Conservation (phyloP, 2,113 vertebrate species). For the Nothocercus julius region DNA sequence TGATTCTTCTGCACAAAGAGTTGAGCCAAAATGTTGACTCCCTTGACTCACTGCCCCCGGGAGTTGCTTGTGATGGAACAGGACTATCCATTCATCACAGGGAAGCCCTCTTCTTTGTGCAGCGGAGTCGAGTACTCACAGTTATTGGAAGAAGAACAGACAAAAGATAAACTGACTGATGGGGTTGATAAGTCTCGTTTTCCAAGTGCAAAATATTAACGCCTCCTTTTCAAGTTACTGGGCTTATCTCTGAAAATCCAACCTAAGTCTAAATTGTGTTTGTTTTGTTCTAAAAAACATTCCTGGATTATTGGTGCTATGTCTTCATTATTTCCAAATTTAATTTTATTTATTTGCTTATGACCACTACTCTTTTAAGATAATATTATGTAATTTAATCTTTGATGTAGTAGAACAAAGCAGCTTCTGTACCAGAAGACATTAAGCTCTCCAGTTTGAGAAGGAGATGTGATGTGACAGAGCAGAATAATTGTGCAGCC, state of each 20-base stretch:
- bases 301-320: not conserved
- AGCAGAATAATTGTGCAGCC: not conserved
- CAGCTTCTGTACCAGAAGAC: not conserved
- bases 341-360: not conserved
- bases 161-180: not conserved
- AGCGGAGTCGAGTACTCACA: not conserved
- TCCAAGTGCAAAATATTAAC: not conserved
- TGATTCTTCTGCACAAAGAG: not conserved
- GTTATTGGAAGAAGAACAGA: not conserved
- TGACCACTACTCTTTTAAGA: not conserved
- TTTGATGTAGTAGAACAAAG: not conserved
- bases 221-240: not conserved
- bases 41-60: not conserved
- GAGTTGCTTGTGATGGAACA: not conserved
- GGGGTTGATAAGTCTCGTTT: not conserved
- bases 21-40: not conserved
- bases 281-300: not conserved
- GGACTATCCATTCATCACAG: not conserved
- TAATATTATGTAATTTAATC: not conserved
- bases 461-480: not conserved
- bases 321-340: not conserved
- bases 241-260: not conserved
- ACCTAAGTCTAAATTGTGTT: not conserved
- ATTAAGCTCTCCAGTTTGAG: not conserved
- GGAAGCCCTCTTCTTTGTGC: not conserved